Base-by-base conservation (phyloP, 2,113 vertebrate genomes). In the Platysteira castanea region DNA sequence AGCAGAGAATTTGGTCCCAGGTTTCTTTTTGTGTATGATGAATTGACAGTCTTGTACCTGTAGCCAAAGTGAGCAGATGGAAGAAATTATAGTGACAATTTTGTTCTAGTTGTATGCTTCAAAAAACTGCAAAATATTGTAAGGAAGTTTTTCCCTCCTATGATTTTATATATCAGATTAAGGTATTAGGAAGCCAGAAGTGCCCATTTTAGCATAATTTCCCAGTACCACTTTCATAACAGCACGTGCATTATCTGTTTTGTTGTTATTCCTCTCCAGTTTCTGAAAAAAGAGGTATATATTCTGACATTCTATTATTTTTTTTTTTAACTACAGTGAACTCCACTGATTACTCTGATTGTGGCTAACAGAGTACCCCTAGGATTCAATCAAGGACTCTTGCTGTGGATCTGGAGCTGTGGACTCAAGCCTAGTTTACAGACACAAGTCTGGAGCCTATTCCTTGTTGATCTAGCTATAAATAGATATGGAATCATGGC, bases 1-100 rank as follows among this genome's bases (percentile, higher is more conserved):
- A 95, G 59, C 16, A 85, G 16, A 85, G 50, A 91, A 88, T 81
- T 84, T 96, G 87, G 69, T 26, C 64, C 20, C 42, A 78, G n/a
- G 41, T 60, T 89, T 81, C 33, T 73, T 85, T 87, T 74, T 71
- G 60, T 39, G 22, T 86, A 37, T 75, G 54, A 77, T 91, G 56
- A 95, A 95, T 89, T 88, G 83, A 82, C 89, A 96, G 78, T 37
- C 79, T 75, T 90, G 49, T 60, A 90, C 70, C 84, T 90, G 87
- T 79, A 95, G 87, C 87, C 89, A 95, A 90, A 91, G 56, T 33
- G 44, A 95, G 60, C 91, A 97, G 87, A 95, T 91, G 92, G 92
- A 88, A 96, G 64, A 75, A 90, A 80, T 71, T 88, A 83, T 15
- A 93, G 53, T 59, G 70, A 81, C 79, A 94, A 78, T 47, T 87